Conservation (phyloP, 2,113 vertebrate species). For the Clarias magur region DNA sequence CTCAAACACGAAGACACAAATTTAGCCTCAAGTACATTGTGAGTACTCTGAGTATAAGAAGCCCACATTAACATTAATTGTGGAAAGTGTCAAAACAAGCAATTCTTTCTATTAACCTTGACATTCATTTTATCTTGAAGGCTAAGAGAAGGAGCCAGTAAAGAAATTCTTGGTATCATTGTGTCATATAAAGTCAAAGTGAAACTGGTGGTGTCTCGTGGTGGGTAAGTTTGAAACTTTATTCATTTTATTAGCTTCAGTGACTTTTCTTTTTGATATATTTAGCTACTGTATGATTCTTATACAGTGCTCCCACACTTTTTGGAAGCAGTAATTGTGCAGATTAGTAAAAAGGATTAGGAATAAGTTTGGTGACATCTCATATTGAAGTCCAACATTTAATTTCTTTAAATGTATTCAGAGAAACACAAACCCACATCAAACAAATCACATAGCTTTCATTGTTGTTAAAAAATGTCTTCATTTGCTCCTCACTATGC, state of each 20-base stretch:
- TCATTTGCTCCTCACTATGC: neutral
- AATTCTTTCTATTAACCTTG: neutral
- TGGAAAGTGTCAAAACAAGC: neutral
- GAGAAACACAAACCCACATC: neutral
- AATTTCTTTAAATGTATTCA: no score
- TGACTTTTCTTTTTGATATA: neutral
- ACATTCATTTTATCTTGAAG: constrained; percentile 62
- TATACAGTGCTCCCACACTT: neutral
- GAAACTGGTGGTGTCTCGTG: constrained; percentile 94
- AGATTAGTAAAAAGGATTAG: no score
- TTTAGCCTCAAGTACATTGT: constrained; percentile 95
- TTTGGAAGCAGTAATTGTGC: no score
- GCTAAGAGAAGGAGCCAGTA: constrained; percentile 89
- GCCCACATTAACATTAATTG: neutral
- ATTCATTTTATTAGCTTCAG: neutral
- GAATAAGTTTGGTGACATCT: no score
- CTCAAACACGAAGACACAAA: constrained; percentile 97
- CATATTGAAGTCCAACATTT: no score
- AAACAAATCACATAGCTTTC: no score
- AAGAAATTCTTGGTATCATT: constrained; percentile 92
- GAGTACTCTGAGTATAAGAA: constrained; percentile 58
- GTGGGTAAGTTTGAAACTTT: constrained; percentile 79
- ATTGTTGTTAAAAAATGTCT: neutral
- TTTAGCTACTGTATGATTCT: neutral
- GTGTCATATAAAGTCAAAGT: constrained; percentile 98